Base-by-base conservation (phyloP, 1,140 invertebrate species). In the Oncopeltus fasciatus region DNA sequence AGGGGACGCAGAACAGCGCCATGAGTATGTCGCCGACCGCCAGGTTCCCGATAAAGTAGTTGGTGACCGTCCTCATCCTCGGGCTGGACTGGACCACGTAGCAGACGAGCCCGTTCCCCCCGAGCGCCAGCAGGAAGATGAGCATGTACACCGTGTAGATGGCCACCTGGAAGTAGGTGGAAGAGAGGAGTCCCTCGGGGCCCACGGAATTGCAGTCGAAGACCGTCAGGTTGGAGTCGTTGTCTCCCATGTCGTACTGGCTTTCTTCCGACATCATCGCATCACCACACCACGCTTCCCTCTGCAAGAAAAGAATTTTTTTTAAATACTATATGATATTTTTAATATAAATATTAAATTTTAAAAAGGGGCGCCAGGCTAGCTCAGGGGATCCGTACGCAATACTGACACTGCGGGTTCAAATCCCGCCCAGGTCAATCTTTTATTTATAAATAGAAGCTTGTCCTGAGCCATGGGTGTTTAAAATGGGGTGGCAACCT, bases 11-110 rank as follows among this genome's bases (percentile, higher is more conserved):
- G 64, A 92, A 83, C 1, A 91, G 66, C 0, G 88, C 84, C 81
- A 92, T 90, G 28, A 91, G 72, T 20, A 94, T 83, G 71, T 94
- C 90, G 21, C 88, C 87, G 9, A 92, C 74, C 0, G 90, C 87
- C 59, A 94, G 73, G 72, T 92, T 92, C 65, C 84, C 82, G 64
- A 92, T 92, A 70, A 92, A 90, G 69, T 86, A 88, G 69, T 92
- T 92, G 1, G 89, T 92, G 1, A 92, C 87, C 0, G 88, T 91
- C 64, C 85, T 80, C 88, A 92, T 92, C 29, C 85, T 77, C 0
- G 86, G 82, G 24, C 83, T 85, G 9, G 80, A 80, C 59, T 85
- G 75, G 0, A 92, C 87, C 8, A 91, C 84, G 69, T 86, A 90
- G 71, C 87, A 90, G 4, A 93, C 87, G 2, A 89, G 78, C 14